Percentiles rank a stretch among this genome's conserved stretches.
Conservation (phyloP, 2,888 invertebrate species). For the Ctenicera cuprea region DNA sequence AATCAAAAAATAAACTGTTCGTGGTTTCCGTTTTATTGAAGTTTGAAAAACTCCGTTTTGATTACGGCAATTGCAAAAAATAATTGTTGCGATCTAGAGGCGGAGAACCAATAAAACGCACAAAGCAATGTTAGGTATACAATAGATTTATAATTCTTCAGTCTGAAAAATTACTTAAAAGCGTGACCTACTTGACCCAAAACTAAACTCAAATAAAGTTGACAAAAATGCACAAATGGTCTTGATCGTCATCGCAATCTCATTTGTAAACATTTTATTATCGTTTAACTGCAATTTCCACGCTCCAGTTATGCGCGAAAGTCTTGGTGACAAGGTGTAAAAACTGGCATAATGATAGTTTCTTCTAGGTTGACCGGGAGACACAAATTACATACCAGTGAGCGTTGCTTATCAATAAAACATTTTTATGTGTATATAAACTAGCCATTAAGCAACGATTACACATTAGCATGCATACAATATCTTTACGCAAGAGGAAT, state of each 20-base stretch:
- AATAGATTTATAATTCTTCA: no score
- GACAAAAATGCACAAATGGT: constrained; percentile 6
- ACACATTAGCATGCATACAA: constrained; percentile 3
- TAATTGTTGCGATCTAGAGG: no score
- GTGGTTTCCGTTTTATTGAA: no score
- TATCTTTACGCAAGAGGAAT: constrained; percentile 9
- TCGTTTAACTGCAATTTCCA: constrained; percentile 26
- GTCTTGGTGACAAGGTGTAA: constrained; percentile 30
- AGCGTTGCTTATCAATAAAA: constrained; percentile 7
- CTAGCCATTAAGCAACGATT: constrained; percentile 12
- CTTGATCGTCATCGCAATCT: constrained; percentile 15
- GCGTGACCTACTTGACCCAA: neutral
- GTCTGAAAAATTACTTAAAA: no score
- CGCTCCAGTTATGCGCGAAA: constrained; percentile 27
- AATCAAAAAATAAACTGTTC: no score
- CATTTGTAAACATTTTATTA: constrained; percentile 15
- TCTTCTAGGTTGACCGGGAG: constrained; percentile 27
- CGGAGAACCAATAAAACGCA: no score
- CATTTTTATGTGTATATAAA: constrained; percentile 2
- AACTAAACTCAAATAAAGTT: neutral
- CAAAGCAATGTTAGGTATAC: no score
- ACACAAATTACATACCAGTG: neutral
- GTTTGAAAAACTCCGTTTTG: no score
- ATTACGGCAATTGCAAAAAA: no score
- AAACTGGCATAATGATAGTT: constrained; percentile 26